These are phyloP conservation scores for Corella eumyota DNA, from an alignment of 23 tunicate genomes.

Conservation along the genomic window DNA sequence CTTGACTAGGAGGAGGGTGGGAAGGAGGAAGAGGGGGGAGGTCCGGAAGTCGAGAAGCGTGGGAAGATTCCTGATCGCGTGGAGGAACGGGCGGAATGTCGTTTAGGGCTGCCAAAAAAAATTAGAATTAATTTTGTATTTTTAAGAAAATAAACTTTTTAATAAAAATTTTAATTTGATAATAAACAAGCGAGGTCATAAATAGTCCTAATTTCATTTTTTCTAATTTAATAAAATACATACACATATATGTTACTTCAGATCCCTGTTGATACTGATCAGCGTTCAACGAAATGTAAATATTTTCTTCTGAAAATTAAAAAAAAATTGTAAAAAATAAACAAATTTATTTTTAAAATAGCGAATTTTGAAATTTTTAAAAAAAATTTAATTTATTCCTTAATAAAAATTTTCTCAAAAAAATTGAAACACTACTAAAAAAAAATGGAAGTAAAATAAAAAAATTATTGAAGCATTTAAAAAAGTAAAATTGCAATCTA, in stretches of 20 bases:
- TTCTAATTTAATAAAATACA: too few relatives aligned
- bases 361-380: neutral
- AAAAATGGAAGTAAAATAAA: too few relatives aligned
- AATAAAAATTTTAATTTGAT: neutral
- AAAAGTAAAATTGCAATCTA: too few relatives aligned
- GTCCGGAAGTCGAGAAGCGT: neutral
- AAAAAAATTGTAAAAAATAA: neutral
- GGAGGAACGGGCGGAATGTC: slow-evolving; percentile 1
- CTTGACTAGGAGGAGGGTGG: neutral
- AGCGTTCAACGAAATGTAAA: slow-evolving; percentile 19
- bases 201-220: too few relatives aligned
- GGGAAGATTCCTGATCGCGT: neutral
- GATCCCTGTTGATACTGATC: neutral
- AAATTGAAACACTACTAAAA: too few relatives aligned
- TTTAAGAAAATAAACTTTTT: neutral
- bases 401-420: neutral
- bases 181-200: too few relatives aligned
- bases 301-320: slow-evolving; percentile 14
- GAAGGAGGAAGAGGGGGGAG: neutral
- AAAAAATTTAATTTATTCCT: neutral
- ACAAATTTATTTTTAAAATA: neutral
- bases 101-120: slow-evolving; percentile 4
- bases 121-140: neutral
- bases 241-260: too few relatives aligned
- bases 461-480: too few relatives aligned